Conservation (phyloP, 2,797 vertebrate genomes). For the Oophaga sylvatica region DNA sequence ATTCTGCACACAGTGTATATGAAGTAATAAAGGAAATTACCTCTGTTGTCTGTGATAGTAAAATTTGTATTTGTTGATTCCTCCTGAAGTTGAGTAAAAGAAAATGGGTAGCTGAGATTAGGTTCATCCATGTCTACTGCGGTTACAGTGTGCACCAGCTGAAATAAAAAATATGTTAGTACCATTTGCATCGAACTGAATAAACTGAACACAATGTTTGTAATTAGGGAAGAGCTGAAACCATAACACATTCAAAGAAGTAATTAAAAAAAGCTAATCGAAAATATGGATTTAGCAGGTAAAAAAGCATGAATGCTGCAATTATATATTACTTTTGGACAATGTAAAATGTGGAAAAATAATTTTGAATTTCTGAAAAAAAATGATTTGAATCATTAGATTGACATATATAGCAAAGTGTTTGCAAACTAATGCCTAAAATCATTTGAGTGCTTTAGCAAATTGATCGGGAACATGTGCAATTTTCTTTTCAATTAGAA, state of each 20-base stretch:
- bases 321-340: constrained; percentile 15
- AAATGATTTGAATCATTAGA: constrained; percentile 22
- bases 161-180: constrained; percentile 54
- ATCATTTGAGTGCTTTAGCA: constrained; percentile 43
- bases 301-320: constrained; percentile 29
- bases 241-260: not conserved
- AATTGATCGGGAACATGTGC: constrained; percentile 31
- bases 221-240: not conserved
- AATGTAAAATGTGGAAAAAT: constrained; percentile 35
- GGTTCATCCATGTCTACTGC: constrained; percentile 87
- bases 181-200: not conserved
- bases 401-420: constrained; percentile 23
- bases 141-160: constrained; percentile 87
- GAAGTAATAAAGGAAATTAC: constrained; percentile 67
- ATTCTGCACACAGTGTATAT: not conserved
- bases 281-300: constrained; percentile 38
- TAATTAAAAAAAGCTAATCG: constrained; percentile 34
- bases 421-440: constrained; percentile 48
- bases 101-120: constrained; percentile 80
- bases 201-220: constrained; percentile 25
- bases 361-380: constrained; percentile 24
- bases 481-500: constrained; percentile 55
- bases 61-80: constrained; percentile 83
- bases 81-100: constrained; percentile 82
- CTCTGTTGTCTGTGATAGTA: constrained; percentile 88